These are phyloP conservation scores for Micrasema longulum DNA, from an alignment of 1,140 invertebrate species.

Conservation along the genomic window DNA sequence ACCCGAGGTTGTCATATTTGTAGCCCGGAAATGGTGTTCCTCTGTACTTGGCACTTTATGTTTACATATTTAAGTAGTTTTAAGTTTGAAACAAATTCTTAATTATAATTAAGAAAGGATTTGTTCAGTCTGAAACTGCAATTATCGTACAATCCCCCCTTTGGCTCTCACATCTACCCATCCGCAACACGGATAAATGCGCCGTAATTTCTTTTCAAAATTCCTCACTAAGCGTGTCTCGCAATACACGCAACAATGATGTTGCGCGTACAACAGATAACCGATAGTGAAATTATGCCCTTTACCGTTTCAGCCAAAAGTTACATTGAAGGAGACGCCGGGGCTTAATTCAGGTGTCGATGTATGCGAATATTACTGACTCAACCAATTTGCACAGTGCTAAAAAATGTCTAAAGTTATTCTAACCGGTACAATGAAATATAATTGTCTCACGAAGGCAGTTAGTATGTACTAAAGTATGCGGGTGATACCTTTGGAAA, in stretches of 20 bases:
- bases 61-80: conserved; percentile 28
- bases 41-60: conserved; percentile 21
- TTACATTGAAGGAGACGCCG: neutral
- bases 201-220: neutral
- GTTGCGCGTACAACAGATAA: neutral
- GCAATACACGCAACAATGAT: neutral
- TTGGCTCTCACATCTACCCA: conserved; percentile 17
- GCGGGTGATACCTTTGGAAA: conserved; percentile 15
- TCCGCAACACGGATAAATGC: conserved; percentile 7
- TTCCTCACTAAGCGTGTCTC: neutral
- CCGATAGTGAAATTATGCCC: neutral
- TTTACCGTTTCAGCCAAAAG: neutral
- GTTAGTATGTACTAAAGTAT: neutral
- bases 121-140: conserved; percentile 33
- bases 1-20: too few species aligned
- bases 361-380: conserved; percentile 14
- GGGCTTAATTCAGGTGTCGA: neutral
- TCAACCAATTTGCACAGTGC: conserved; percentile 37
- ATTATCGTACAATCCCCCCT: conserved; percentile 23
- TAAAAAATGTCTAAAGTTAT: neutral
- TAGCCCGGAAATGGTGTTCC: too few species aligned
- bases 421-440: neutral
- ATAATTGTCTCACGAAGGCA: neutral
- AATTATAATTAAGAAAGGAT: conserved; percentile 16
- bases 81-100: conserved; percentile 28